Evolutionary conservation across 2,797 vertebrate genomes (phyloP), one percentile per base, ranked within the genome.

Genomic region (Pangasius mekongensis): DNA sequence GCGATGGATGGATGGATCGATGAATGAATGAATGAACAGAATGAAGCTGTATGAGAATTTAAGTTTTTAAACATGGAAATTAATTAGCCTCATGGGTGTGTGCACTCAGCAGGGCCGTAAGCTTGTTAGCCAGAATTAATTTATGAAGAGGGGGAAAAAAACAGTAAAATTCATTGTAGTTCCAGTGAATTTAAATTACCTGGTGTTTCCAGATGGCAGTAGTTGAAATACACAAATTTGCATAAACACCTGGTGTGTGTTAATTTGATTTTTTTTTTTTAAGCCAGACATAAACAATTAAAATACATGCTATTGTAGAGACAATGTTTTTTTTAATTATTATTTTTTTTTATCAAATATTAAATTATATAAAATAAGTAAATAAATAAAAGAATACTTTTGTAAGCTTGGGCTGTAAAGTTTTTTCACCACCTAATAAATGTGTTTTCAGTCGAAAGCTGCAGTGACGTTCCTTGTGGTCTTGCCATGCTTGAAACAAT

Each of bases 61-160:
- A 76, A 11, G 24, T 84, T 89, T 76, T 77, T 83, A 78, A 78
- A 76, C 81, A 66, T 33, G 58, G 36, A 76, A 86, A 86, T 64
- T 60, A 87, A 89, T 87, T 78, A 78, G 73, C 81, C 81, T 89
- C 85, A 60, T 78, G 88, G 88, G 62, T 84, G 60, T n/a, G 49
- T 78, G 81, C 73, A 47, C 81, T 56, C 85, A 78, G 81, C 81
- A 67, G 81, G 81, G 18, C 73, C 22, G 62, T 54, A 58, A 76
- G 54, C 88, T 84, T 73, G 58, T 74, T 86, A 89, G 82, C 69
- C 58, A 24, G 47, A 89, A 86, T 86, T 76, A 76, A 83, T 83
- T 89, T 86, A 69, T 30, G 1, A 58, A 49, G 22, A 11, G 54
- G 14, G 22, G 27, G 1, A 27, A 52, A 64, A 71, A 62, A 74